Evolutionary conservation across 64 coral and sea anemone genomes (phyloP).

Genomic region (Dendronephthya gigantea): DNA sequence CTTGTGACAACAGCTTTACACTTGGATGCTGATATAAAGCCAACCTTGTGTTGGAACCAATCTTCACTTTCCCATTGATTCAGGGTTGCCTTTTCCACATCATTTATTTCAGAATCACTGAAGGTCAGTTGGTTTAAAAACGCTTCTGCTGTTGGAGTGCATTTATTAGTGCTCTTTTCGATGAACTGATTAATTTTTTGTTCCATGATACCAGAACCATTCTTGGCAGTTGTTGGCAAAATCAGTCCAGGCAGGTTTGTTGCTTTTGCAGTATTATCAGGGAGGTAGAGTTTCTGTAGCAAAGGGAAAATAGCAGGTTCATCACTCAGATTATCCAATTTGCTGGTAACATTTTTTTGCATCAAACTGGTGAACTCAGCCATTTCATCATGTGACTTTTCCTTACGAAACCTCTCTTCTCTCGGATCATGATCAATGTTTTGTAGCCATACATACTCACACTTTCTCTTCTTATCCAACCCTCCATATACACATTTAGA

Average conservation of each 20-base stretch:
- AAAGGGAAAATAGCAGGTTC: not conserved
- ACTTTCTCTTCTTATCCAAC: not conserved
- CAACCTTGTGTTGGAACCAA: not conserved
- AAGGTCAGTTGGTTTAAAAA: not conserved
- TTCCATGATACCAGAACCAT: not conserved
- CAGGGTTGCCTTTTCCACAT: not conserved
- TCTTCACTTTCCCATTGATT: not conserved
- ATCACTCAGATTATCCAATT: not conserved
- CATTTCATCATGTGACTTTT: not conserved
- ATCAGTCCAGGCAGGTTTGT: not conserved
- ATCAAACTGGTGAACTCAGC: no score
- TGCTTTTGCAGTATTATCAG: not conserved
- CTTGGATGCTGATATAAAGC: conserved; percentile 3
- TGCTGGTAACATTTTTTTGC: not conserved
- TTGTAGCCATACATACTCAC: not conserved
- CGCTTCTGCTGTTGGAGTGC: not conserved
- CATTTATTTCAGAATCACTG: not conserved
- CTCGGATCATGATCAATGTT: not conserved
- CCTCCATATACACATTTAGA: not conserved
- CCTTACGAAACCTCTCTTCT: not conserved
- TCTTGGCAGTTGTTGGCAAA: not conserved
- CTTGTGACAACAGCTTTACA: not conserved
- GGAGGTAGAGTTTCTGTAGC: not conserved
- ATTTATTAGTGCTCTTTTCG: not conserved
- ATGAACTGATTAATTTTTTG: not conserved